phyloP scores from a whole-genome alignment of 2,113 vertebrate genomes.

The Myrmophylax atrothorax region DNA sequence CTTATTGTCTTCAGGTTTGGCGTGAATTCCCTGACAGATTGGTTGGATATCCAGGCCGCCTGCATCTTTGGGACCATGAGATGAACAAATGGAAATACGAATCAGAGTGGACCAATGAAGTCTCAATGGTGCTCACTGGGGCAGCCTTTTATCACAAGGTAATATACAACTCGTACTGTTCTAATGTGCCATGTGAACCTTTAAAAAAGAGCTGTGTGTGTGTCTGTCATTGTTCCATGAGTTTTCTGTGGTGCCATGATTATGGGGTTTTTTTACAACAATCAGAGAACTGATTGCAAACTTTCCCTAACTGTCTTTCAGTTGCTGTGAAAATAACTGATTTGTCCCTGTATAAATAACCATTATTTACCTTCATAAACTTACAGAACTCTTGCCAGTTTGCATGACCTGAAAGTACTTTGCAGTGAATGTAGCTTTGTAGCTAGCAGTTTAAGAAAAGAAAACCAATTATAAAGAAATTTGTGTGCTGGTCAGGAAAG shows the following conservation, averaged over 20 bases:
- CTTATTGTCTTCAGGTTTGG: slow-evolving; percentile 85
- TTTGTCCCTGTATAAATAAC: not conserved
- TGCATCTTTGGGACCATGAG: slow-evolving; percentile 98
- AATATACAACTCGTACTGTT: not conserved
- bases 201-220: not conserved
- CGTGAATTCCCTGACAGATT: slow-evolving; percentile 94
- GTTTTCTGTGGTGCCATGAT: not conserved
- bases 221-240: not conserved
- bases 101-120: slow-evolving; percentile 98
- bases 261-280: not conserved
- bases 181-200: not conserved
- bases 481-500: not conserved
- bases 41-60: slow-evolving; percentile 94
- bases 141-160: slow-evolving; percentile 99
- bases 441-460: not conserved
- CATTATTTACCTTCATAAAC: not conserved
- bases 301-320: not conserved
- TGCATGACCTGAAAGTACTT: not conserved
- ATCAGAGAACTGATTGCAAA: not conserved
- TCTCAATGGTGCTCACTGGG: slow-evolving; percentile 98
- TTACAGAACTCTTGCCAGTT: not conserved
- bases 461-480: not conserved
- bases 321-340: not conserved
- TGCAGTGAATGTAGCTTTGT: not conserved
- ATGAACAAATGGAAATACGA: slow-evolving; percentile 99